A percentile compares a stretch with the other conserved stretches of the same genome.
Evolutionary conservation across 2,888 invertebrate genomes (phyloP).

Genomic region (Ochropleura plecta): DNA sequence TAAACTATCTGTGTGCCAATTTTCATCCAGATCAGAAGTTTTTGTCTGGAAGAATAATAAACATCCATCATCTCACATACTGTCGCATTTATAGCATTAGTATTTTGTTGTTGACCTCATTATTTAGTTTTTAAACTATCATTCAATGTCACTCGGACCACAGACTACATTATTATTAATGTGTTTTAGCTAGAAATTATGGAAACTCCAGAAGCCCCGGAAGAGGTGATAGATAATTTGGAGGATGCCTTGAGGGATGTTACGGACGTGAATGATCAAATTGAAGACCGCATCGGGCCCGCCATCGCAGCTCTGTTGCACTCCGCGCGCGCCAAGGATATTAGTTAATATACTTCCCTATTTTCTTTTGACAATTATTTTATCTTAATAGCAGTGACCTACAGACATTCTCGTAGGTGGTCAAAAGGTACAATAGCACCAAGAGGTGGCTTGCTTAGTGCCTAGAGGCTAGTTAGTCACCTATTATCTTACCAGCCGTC

Average conservation of each 20-base stretch:
- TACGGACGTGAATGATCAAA: slow-evolving; percentile 67
- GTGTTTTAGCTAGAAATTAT: slow-evolving; percentile 76
- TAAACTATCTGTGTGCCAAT: no score
- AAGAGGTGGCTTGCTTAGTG: neutral
- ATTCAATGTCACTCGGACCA: no score
- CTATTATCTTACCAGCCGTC: no score
- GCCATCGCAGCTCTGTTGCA: slow-evolving; percentile 82
- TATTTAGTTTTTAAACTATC: no score
- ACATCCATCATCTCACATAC: no score
- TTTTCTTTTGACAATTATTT: neutral
- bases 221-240: slow-evolving; percentile 75
- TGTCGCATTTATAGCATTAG: no score
- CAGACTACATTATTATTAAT: neutral
- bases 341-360: slow-evolving; percentile 69
- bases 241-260: slow-evolving; percentile 79
- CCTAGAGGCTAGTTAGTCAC: no score
- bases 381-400: neutral
- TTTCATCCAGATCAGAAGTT: no score
- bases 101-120: no score
- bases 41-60: no score
- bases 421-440: neutral
- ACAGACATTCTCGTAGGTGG: neutral
- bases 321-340: slow-evolving; percentile 70
- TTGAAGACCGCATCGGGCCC: slow-evolving; percentile 78
- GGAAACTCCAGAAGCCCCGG: slow-evolving; percentile 73